Conservation (phyloP, 2,113 vertebrate species). For the Capreolus pygargus region DNA sequence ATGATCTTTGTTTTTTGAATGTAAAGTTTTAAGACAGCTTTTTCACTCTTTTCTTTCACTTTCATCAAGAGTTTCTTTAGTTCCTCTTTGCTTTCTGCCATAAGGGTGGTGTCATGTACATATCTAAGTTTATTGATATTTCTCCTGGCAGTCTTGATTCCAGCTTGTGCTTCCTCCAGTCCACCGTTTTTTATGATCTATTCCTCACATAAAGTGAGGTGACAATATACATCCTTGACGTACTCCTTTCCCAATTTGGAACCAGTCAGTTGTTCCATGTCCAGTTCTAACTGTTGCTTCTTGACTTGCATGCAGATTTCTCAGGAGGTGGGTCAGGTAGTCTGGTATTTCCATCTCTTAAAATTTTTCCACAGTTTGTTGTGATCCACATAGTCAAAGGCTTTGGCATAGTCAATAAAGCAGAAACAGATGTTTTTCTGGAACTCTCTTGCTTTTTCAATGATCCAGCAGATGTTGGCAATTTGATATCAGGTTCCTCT, state of each 20-base stretch:
- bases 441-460: not conserved
- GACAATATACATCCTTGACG: not conserved
- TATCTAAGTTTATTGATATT: not conserved
- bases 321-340: not conserved
- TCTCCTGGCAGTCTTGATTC: not conserved
- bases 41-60: not conserved
- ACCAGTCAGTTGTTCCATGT: not conserved
- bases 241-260: not conserved
- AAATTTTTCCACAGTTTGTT: not conserved
- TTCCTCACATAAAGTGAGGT: not conserved
- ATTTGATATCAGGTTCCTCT: not conserved
- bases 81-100: not conserved
- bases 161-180: not conserved
- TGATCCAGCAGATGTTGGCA: not conserved
- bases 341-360: not conserved
- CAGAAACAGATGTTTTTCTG: not conserved
- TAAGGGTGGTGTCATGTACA: not conserved
- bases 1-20: not conserved
- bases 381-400: not conserved
- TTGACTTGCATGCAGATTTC: not conserved
- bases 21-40: not conserved
- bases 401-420: not conserved
- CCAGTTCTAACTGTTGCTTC: not conserved
- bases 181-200: not conserved
- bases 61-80: not conserved